Evolutionary conservation across 2,888 invertebrate species (phyloP).

Genomic region (Acanthopleura granulata): DNA sequence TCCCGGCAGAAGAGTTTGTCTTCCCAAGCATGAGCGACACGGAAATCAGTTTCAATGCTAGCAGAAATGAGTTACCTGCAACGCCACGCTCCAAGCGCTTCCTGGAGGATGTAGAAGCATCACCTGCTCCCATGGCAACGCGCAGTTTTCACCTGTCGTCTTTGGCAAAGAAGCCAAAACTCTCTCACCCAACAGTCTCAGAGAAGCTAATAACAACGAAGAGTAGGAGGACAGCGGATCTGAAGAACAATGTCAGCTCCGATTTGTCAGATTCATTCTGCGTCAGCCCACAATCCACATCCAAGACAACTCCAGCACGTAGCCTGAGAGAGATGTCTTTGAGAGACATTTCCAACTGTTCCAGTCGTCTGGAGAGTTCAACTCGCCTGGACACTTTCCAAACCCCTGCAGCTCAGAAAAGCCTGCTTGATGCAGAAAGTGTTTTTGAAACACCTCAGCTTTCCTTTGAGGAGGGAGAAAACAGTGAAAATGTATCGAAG

Average conservation of each 20-base stretch:
- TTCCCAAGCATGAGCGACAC: neutral
- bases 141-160: neutral
- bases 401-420: neutral
- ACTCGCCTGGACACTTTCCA: neutral
- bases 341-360: neutral
- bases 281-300: neutral
- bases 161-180: neutral
- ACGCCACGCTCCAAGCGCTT: conserved; percentile 2
- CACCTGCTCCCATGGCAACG: neutral
- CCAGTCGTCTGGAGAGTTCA: neutral
- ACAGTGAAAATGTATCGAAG: too few species aligned
- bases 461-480: too few species aligned
- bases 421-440: neutral
- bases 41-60: neutral
- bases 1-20: neutral
- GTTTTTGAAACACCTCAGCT: too few species aligned
- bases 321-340: neutral
- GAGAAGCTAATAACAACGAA: neutral
- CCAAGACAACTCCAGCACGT: neutral
- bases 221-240: too few species aligned
- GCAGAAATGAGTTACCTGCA: neutral
- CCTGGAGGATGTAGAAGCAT: neutral
- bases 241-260: neutral
- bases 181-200: neutral
- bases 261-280: neutral